Evolutionary conservation across 2,113 vertebrate genomes (phyloP).

Genomic region (Drymodes brunneopygia): DNA sequence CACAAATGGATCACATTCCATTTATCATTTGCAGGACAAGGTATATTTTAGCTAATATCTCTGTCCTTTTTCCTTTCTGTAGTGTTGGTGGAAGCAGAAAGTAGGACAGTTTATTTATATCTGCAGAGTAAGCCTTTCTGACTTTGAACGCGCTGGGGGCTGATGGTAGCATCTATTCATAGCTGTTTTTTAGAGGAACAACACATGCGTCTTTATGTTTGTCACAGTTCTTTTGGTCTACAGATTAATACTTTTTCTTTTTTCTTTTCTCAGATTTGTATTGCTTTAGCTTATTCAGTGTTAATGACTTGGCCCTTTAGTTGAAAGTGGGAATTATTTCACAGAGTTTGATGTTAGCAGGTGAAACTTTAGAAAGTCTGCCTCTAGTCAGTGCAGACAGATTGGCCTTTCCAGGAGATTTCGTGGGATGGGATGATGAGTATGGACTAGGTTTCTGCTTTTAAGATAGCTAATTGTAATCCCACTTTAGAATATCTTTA

Average conservation of each 20-base stretch:
- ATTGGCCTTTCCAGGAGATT: not conserved
- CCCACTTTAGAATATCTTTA: not conserved
- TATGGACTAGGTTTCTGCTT: not conserved
- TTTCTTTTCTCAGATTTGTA: not conserved
- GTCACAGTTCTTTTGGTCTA: not conserved
- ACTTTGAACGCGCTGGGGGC: not conserved
- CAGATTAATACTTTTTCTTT: not conserved
- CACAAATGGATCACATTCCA: not conserved
- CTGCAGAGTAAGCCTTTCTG: not conserved
- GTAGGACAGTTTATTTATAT: constrained; percentile 46
- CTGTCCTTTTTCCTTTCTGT: not conserved
- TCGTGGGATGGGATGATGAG: not conserved
- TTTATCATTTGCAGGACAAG: not conserved
- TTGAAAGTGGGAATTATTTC: not conserved
- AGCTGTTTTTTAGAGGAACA: not conserved
- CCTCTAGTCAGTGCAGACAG: not conserved
- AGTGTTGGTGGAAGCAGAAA: not conserved
- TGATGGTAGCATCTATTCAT: not conserved
- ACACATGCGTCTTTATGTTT: not conserved
- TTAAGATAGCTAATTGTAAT: not conserved
- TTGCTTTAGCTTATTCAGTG: not conserved
- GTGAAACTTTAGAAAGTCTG: not conserved
- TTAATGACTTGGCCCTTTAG: not conserved
- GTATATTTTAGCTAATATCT: not conserved
- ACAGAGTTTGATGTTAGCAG: not conserved